phyloP scores from a whole-genome alignment of 2,113 vertebrate species.

The Dicrurus megarhynchus region DNA sequence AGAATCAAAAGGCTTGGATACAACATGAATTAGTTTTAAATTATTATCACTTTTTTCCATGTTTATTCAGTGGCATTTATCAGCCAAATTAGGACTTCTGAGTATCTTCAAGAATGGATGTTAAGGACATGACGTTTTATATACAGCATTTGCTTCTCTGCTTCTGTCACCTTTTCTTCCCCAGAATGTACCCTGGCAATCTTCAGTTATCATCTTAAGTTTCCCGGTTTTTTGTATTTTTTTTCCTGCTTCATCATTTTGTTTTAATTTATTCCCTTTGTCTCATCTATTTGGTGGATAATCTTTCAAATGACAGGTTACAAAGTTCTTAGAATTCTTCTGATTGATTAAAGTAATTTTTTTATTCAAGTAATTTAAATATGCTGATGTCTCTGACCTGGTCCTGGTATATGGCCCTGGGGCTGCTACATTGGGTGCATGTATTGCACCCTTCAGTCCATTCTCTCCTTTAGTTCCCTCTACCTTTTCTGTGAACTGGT shows the following conservation, averaged over 20 bases:
- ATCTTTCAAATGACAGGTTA: background rate
- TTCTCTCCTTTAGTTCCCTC: background rate
- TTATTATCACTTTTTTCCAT: background rate
- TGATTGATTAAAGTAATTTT: background rate
- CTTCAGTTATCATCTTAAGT: background rate
- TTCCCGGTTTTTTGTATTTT: background rate
- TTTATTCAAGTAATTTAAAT: background rate
- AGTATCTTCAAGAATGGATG: background rate
- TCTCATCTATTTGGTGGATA: background rate
- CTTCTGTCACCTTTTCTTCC: background rate
- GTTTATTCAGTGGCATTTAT: background rate
- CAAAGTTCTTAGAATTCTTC: background rate
- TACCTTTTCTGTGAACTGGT: background rate
- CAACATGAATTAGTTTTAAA: background rate
- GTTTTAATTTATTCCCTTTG: background rate
- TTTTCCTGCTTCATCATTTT: background rate
- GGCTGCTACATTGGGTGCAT: background rate
- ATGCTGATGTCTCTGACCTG: background rate
- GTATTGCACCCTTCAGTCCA: background rate
- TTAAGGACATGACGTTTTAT: background rate
- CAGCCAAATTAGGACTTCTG: background rate
- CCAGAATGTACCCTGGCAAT: background rate
- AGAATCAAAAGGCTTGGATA: background rate
- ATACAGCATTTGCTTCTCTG: background rate
- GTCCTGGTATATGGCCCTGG: background rate